Evolutionary conservation across 2,113 vertebrate species (phyloP).

Genomic region (Sorex araneus): DNA sequence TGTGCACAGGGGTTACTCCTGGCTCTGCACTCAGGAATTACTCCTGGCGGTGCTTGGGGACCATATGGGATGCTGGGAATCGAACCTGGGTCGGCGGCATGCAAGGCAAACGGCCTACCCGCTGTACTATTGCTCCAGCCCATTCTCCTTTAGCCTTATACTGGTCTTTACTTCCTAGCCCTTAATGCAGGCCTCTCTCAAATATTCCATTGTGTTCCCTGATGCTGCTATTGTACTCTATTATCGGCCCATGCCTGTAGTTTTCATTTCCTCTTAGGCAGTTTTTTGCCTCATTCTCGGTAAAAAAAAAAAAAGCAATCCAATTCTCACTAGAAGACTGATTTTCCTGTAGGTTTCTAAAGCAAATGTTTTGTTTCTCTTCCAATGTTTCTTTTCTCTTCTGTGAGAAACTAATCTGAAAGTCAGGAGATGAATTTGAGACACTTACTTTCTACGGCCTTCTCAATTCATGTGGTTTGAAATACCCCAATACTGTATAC

Average conservation of each 20-base stretch:
- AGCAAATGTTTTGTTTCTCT: not conserved
- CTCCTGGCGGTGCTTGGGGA: too few species aligned
- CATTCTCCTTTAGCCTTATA: not conserved
- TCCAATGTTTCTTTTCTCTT: not conserved
- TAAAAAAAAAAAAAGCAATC: not conserved
- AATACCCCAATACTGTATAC: too few species aligned
- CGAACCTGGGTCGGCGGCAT: too few species aligned
- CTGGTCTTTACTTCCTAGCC: not conserved
- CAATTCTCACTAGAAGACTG: not conserved
- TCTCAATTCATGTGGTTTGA: not conserved
- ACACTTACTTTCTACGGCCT: not conserved
- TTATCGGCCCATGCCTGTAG: not conserved
- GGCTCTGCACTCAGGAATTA: too few species aligned
- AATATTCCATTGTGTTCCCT: not conserved
- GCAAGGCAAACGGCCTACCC: too few species aligned
- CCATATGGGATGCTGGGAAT: too few species aligned
- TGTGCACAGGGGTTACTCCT: too few species aligned
- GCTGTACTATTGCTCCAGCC: too few species aligned
- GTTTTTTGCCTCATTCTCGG: not conserved
- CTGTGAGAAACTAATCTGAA: not conserved
- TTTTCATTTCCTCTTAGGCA: not conserved
- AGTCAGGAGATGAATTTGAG: conserved; percentile 14
- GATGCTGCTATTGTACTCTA: not conserved
- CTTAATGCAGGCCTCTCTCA: conserved; percentile 11
- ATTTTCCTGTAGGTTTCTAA: not conserved